Base-by-base conservation (phyloP, 2,888 invertebrate genomes). In the Liodrosophila aerea region DNA sequence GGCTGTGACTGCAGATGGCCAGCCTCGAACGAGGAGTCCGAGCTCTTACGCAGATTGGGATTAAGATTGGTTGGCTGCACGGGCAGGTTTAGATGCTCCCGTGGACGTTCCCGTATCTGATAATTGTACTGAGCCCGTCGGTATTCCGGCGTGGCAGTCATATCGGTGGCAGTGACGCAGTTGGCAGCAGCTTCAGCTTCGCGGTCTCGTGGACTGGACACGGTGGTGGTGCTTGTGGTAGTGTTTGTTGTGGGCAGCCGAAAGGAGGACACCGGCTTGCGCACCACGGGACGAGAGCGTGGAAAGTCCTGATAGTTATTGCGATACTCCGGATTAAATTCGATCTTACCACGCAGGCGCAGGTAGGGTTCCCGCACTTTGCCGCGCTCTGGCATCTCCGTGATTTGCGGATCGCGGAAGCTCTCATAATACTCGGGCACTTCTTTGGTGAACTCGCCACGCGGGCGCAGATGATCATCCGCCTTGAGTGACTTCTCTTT, bases 281-380 rank as follows among this genome's bases (percentile, higher is more conserved):
- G 83, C 0, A 87, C 85, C 33, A 89, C 84, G 1, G 90, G 90
- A 1, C 90, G 82, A 1, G 88, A 86, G 15, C 90, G 86, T 34
- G 90, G 90, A 69, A 88, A 89, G 59, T 90, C 88, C 40, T 87
- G 64, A 57, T 88, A 90, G 15, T 86, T 88, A 44, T 88, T 89
- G 27, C 88, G 81, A 61, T 90, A 90, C 63, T 90, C 90, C 0
- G 90, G 89, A 76, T 89, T 89, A 66, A 90, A 90, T 73, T 90
- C 90, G 52, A 89, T 84, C 67, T 89, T 89, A n/a, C 90, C 90
- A 43, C 86, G 87, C 7, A 90, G 77, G 0, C 87, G 86, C n/a
- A 90, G 69, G 16, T 85, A 88, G 1, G 90, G 87, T 36, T 89
- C 88, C 0, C 88, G 84, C 15, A 88, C 87, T 70, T 89, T 90